phyloP scores from a whole-genome alignment of 1,140 invertebrate species.

The Amphibalanus amphitrite region DNA sequence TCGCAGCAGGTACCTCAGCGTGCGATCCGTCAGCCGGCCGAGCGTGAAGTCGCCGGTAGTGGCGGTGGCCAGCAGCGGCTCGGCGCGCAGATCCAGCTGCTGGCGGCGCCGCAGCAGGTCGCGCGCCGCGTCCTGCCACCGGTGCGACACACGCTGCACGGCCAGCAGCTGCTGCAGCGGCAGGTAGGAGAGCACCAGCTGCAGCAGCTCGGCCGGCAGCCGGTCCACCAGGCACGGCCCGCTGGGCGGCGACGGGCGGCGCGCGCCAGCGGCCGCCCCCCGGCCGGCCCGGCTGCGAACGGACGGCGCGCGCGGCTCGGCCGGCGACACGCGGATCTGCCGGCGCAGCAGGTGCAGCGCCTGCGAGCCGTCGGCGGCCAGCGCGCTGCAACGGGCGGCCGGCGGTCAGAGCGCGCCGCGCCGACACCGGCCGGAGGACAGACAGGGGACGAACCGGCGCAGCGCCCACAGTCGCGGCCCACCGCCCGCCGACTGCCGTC shows the following conservation, averaged over 20 bases:
- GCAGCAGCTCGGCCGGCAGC: not conserved
- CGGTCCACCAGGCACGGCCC: not conserved
- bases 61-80: not conserved
- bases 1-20: not conserved
- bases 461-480: too few species aligned
- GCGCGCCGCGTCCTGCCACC: not conserved
- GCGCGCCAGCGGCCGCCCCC: not conserved
- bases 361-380: not conserved
- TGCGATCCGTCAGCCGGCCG: not conserved
- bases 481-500: too few species aligned
- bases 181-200: not conserved
- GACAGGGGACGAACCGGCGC: not conserved
- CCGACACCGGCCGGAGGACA: too few species aligned
- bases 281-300: not conserved
- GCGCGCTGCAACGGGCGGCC: not conserved
- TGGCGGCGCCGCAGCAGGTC: not conserved
- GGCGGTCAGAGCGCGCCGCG: not conserved
- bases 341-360: not conserved
- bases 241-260: not conserved
- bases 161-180: not conserved
- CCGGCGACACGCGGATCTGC: constrained; percentile 1
- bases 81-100: not conserved
- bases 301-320: not conserved
- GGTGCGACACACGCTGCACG: not conserved
- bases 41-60: not conserved